A percentile compares a stretch with the other conserved stretches of the same genome.
Evolutionary conservation across 2,113 vertebrate genomes (phyloP).

Genomic region (human (Homo sapiens)): GRCh38 chr5:67792501-67793000

Average conservation of each 20-base stretch:
- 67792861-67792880: not conserved
- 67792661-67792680: not conserved
- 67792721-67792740: not conserved
- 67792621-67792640: not conserved
- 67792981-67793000: constrained; percentile 65
- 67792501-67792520: not conserved
- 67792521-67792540: not conserved
- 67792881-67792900: not conserved
- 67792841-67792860: not conserved
- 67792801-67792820: not conserved
- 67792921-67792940: constrained; percentile 49
- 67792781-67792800: not conserved
- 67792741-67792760: not conserved
- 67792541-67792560: not conserved
- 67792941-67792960: constrained; percentile 50
- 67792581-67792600: not conserved
- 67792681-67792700: not conserved
- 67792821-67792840: not conserved
- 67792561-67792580: not conserved
- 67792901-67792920: constrained; percentile 14
- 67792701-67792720: not conserved
- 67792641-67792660: not conserved
- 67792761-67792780: not conserved
- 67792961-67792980: constrained; percentile 57
- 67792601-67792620: not conserved